Percentiles rank a stretch among this genome's conserved stretches.
These are phyloP conservation scores for Plemyria rubiginata DNA, from an alignment of 2,888 invertebrate genomes.

Conservation along the genomic window DNA sequence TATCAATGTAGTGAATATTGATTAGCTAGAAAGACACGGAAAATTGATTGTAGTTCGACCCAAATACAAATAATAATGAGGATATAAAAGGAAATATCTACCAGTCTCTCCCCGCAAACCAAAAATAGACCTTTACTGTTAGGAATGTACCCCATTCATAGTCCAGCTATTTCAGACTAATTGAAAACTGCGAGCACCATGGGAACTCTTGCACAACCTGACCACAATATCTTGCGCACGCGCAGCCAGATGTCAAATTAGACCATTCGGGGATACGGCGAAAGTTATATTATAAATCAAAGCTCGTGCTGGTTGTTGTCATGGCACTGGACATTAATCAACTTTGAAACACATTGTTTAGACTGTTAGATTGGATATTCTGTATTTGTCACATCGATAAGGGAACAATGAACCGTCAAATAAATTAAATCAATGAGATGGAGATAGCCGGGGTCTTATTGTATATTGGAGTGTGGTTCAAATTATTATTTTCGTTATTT, in stretches of 20 bases:
- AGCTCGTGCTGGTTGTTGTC: constrained; percentile 59
- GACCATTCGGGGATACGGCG: constrained; percentile 69
- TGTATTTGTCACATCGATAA: constrained; percentile 43
- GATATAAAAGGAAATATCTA: too few species aligned
- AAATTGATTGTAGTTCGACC: too few species aligned
- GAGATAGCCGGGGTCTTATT: constrained; percentile 25
- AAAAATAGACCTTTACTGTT: too few species aligned
- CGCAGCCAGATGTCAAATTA: constrained; percentile 65
- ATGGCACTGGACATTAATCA: constrained; percentile 60
- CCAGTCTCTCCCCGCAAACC: too few species aligned
- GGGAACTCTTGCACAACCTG: constrained; percentile 45
- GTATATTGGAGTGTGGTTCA: too few species aligned
- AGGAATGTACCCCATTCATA: constrained; percentile 47
- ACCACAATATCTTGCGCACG: constrained; percentile 46
- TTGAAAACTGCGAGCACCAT: constrained; percentile 35
- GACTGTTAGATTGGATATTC: constrained; percentile 37
- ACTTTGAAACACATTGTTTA: constrained; percentile 48
- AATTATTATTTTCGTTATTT: too few species aligned
- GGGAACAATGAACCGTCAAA: constrained; percentile 41
- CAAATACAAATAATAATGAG: too few species aligned
- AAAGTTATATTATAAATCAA: constrained; percentile 75
- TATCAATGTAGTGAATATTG: too few species aligned
- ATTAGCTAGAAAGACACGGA: too few species aligned
- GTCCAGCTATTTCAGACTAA: constrained; percentile 44
- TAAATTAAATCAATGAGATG: constrained; percentile 39